These are phyloP conservation scores for Eucriotettix oculatus DNA, from an alignment of 2,888 invertebrate genomes.

Conservation along the genomic window DNA sequence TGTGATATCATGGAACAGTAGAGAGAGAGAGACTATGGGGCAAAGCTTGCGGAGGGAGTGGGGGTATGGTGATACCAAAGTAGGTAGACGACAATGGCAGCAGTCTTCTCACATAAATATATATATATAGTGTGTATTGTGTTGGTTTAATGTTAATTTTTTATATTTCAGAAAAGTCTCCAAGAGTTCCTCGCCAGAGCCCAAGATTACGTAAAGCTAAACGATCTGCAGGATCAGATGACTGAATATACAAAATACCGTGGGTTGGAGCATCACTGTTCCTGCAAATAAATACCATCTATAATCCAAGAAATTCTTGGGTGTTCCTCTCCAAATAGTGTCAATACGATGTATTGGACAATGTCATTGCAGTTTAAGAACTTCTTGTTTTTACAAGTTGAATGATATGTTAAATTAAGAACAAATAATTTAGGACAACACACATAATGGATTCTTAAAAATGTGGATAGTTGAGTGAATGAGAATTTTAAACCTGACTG, in stretches of 20 bases:
- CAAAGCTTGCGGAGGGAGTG: too few relatives aligned
- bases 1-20: too few relatives aligned
- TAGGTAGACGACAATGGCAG: too few relatives aligned
- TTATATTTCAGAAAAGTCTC: slow-evolving; percentile 43
- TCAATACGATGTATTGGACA: not conserved
- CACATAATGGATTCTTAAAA: too few relatives aligned
- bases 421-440: too few relatives aligned
- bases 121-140: not conserved
- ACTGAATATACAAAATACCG: slow-evolving; percentile 22
- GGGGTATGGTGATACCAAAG: too few relatives aligned
- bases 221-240: slow-evolving; percentile 53
- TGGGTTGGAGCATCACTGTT: too few relatives aligned
- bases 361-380: not conserved
- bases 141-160: slow-evolving; percentile 9
- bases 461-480: too few relatives aligned
- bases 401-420: too few relatives aligned
- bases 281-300: not conserved
- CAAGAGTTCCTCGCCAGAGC: slow-evolving; percentile 25
- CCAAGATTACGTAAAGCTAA: slow-evolving; percentile 64
- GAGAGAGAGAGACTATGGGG: too few relatives aligned
- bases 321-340: not conserved
- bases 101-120: too few relatives aligned
- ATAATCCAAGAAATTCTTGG: not conserved
- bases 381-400: not conserved
- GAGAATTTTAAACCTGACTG: too few relatives aligned